These are phyloP conservation scores for Menidia beryllina DNA, from an alignment of 2,113 vertebrate genomes.

Conservation along the genomic window DNA sequence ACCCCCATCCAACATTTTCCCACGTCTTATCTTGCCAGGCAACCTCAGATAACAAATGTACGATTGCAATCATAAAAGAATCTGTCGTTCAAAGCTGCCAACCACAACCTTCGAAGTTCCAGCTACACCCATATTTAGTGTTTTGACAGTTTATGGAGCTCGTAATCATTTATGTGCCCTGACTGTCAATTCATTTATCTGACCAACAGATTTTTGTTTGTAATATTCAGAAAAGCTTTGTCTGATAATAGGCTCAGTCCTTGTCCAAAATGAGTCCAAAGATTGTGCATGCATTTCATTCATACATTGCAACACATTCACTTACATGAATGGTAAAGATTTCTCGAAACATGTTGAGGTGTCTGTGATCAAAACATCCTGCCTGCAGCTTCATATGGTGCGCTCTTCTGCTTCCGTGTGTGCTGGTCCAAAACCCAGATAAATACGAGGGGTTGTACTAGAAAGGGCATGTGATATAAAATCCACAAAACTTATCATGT, in stretches of 20 bases:
- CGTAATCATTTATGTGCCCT: neutral
- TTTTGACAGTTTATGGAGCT: neutral
- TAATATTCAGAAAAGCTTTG: neutral
- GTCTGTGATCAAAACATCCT: no score
- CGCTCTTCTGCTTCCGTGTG: no score
- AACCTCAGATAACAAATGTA: neutral
- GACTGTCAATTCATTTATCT: neutral
- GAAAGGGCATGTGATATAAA: no score
- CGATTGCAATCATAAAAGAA: neutral
- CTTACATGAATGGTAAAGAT: no score
- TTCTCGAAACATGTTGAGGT: no score
- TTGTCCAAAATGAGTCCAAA: neutral
- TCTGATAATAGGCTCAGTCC: neutral
- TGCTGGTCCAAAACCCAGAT: no score
- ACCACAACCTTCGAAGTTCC: neutral
- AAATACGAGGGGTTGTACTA: no score
- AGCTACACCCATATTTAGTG: neutral
- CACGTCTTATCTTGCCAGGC: neutral
- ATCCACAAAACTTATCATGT: no score
- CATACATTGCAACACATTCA: neutral
- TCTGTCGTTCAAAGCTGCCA: neutral
- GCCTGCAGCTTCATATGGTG: no score
- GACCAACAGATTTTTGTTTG: neutral
- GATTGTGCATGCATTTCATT: neutral
- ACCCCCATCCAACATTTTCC: neutral